Evolutionary conservation across 2,113 vertebrate genomes (phyloP).

Genomic region (Cephalophus harveyi): DNA sequence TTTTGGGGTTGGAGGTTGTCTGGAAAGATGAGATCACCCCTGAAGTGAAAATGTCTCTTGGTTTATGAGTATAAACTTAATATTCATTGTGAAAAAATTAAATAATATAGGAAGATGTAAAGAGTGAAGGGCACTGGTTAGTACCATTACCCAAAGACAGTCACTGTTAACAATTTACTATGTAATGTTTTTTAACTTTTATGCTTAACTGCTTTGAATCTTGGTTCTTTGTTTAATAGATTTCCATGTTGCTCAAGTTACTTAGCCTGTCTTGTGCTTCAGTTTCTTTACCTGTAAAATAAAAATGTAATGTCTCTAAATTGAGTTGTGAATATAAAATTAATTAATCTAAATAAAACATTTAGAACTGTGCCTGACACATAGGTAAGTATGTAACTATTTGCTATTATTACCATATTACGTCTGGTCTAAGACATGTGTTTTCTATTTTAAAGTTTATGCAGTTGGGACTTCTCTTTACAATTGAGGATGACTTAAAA

Average conservation of each 20-base stretch:
- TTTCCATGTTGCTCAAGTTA: background rate
- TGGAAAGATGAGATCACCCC: background rate
- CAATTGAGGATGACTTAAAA: background rate
- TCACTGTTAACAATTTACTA: background rate
- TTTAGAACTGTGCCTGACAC: background rate
- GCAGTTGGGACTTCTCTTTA: background rate
- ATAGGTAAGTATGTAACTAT: background rate
- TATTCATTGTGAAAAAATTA: slow-evolving; percentile 1
- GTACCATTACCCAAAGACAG: background rate
- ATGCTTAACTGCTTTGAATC: background rate
- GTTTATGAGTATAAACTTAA: slow-evolving; percentile 5
- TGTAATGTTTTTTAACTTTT: background rate
- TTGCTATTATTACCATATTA: background rate
- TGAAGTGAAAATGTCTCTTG: background rate
- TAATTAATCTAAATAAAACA: background rate
- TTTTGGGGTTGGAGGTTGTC: background rate
- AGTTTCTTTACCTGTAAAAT: background rate
- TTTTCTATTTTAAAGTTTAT: slow-evolving; percentile 32
- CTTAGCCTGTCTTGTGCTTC: background rate
- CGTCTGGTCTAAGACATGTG: background rate
- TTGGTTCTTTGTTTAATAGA: background rate
- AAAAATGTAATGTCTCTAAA: background rate
- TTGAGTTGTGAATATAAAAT: background rate
- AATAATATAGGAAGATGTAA: background rate
- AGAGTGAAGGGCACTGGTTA: background rate